phyloP scores from a whole-genome alignment of 1,140 invertebrate genomes.

The Brachionus manjavacas region DNA sequence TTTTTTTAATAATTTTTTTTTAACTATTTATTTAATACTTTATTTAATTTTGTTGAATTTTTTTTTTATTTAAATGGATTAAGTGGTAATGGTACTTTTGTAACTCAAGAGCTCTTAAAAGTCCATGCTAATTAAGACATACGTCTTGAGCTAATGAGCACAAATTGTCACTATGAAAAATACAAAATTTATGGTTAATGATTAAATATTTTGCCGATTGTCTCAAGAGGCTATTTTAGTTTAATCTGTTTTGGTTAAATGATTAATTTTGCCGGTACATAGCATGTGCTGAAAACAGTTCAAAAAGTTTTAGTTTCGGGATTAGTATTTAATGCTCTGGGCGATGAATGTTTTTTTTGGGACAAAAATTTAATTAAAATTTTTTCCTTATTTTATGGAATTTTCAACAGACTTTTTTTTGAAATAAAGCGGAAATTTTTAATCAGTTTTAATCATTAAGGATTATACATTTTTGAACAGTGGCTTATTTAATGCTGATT shows the following conservation, averaged over 20 bases:
- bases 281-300: background rate
- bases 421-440: background rate
- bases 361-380: background rate
- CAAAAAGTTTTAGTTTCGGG: background rate
- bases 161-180: background rate
- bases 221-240: conserved; percentile 8
- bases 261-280: background rate
- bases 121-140: background rate
- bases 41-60: too few relatives aligned
- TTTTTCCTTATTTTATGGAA: too few relatives aligned
- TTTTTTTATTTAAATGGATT: too few relatives aligned
- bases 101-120: background rate
- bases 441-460: background rate
- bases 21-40: too few relatives aligned
- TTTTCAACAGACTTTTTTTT: too few relatives aligned
- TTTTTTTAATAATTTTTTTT: background rate
- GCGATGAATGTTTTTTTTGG: background rate
- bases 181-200: conserved; percentile 17
- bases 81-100: background rate
- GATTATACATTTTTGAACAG: too few relatives aligned
- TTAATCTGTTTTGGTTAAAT: background rate
- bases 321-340: background rate
- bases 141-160: background rate
- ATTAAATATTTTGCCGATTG: background rate
- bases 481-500: background rate